Percentiles rank a stretch among this genome's conserved stretches.
Evolutionary conservation across 2,113 vertebrate species (phyloP).

Genomic region (Dasypus novemcinctus): DNA sequence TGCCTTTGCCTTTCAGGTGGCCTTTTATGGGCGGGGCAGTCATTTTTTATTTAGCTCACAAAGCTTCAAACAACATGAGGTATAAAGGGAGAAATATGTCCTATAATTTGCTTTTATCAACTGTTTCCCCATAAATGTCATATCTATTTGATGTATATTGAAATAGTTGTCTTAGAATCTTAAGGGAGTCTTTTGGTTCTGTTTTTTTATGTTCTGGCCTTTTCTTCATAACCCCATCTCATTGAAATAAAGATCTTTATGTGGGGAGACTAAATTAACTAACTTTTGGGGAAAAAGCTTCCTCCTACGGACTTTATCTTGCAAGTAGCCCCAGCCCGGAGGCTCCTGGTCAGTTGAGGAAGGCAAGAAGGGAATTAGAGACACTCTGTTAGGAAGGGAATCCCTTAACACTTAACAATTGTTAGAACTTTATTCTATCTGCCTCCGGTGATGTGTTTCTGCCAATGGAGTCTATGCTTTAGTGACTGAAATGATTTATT

Average conservation of each 20-base stretch:
- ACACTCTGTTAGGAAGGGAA: neutral
- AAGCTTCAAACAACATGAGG: neutral
- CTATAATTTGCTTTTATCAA: neutral
- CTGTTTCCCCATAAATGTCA: neutral
- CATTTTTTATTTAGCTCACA: slow-evolving; percentile 15
- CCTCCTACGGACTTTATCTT: neutral
- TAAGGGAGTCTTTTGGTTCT: neutral
- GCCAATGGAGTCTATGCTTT: neutral
- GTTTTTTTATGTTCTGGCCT: neutral
- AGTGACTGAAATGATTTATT: slow-evolving; percentile 7
- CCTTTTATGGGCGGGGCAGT: neutral
- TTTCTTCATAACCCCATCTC: neutral
- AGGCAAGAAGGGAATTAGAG: neutral
- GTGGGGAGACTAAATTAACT: neutral
- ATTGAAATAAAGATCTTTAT: neutral
- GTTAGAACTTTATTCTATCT: neutral
- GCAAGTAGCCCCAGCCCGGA: neutral
- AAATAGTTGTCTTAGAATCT: neutral
- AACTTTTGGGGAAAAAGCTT: neutral
- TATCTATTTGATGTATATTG: neutral
- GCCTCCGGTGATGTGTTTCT: neutral
- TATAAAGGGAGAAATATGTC: neutral
- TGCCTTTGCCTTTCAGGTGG: neutral
- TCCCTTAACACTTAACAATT: neutral
- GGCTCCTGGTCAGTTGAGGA: neutral